Conservation (phyloP, 2,797 vertebrate species). For the Silurus aristotelis region DNA sequence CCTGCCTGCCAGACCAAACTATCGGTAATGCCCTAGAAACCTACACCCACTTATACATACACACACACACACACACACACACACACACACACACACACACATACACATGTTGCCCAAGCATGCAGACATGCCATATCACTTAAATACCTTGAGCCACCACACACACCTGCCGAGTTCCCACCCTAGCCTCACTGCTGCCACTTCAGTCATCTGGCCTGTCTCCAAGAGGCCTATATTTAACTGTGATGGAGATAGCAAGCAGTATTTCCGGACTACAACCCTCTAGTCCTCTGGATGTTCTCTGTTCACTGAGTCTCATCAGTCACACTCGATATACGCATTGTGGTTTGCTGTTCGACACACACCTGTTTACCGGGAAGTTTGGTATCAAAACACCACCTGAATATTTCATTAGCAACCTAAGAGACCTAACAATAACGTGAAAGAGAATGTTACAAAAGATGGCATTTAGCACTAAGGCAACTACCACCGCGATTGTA, state of each 20-base stretch:
- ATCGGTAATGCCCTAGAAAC: conserved; percentile 46
- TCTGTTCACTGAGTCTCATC: neutral
- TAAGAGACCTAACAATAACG: conserved; percentile 13
- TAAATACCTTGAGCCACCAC: conserved; percentile 19
- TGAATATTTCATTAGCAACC: conserved; percentile 53
- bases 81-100: neutral
- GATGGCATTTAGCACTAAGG: conserved; percentile 25
- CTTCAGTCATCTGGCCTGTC: conserved; percentile 5
- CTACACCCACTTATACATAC: conserved; percentile 24
- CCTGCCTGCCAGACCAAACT: conserved; percentile 42
- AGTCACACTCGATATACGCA: neutral
- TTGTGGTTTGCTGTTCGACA: conserved; percentile 9
- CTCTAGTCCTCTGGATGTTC: neutral
- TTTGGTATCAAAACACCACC: conserved; percentile 40
- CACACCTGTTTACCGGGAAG: conserved; percentile 48
- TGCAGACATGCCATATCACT: conserved; percentile 15
- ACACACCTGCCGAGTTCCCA: conserved; percentile 40
- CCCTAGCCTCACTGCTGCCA: neutral
- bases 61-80: neutral
- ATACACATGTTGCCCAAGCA: neutral
- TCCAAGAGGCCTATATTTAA: conserved; percentile 24
- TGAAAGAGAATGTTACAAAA: conserved; percentile 39
- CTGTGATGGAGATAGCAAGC: conserved; percentile 10
- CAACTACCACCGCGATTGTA: conserved; percentile 1
- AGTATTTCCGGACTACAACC: neutral